These are phyloP conservation scores for Mantis religiosa DNA, from an alignment of 2,888 invertebrate genomes.

Conservation along the genomic window DNA sequence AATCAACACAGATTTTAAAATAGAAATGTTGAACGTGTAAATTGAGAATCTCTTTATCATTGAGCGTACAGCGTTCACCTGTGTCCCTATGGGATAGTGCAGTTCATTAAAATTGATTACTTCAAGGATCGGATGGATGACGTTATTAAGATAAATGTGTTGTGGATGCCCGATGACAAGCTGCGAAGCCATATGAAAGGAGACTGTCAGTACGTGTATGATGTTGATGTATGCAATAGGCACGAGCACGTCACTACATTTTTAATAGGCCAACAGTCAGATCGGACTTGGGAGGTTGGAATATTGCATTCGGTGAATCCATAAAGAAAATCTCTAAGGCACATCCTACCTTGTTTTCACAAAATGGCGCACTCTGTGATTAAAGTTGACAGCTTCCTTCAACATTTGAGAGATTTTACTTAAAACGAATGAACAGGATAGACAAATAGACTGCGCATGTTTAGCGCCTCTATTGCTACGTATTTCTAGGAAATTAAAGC, in stretches of 20 bases:
- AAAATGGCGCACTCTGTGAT: no score
- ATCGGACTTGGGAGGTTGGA: neutral
- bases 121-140: neutral
- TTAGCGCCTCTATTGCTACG: no score
- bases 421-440: no score
- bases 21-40: neutral
- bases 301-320: neutral
- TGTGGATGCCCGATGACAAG: neutral
- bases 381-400: no score
- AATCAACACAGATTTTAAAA: neutral
- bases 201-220: neutral
- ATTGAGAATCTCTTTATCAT: neutral
- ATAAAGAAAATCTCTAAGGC: no score
- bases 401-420: no score
- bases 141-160: neutral
- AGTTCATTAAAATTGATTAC: neutral
- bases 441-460: no score
- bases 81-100: neutral
- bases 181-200: neutral
- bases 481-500: no score
- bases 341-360: no score
- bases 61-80: neutral
- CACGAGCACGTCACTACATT: neutral
- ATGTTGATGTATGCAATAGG: neutral
- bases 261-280: neutral